Base-by-base conservation (phyloP, 2,888 invertebrate genomes). In the Drosophila pseudotakahashii region DNA sequence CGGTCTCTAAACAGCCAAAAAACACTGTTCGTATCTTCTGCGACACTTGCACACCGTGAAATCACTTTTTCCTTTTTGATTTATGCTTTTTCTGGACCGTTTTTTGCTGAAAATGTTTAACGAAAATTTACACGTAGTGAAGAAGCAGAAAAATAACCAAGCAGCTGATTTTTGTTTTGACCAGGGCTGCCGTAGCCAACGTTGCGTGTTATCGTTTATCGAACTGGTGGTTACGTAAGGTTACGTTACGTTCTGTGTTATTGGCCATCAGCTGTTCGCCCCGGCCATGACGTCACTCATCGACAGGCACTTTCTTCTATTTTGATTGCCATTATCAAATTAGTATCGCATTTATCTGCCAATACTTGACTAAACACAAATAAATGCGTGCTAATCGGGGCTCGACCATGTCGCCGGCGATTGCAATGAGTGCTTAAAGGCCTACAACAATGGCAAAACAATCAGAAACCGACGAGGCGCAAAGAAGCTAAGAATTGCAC, bases 131-230 rank as follows among this genome's bases (percentile, higher is more conserved):
- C 62, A 66, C 68, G 63, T 45, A 61, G 59, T 55, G 41, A 81
- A 82, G 80, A 84, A 84, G 79, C 75, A 87, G 81, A 83, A 34
- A 72, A 55, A 70, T 62, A 53, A 32, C 36, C 36, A 41, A 66
- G 53, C 83, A 84, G 83, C 83, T 84, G 83, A 70, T 86, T 80
- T 83, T 84, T 84, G 83, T 84, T 84, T 84, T 73, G 47, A 70
- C 52, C 41, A 59, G 59, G 57, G 59, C 14, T 59, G 6, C 19
- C n/a, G 14, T 7, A 26, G 13, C 7, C 1, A 14, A 6, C 1
- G 19, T 19, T 19, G 19, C 19, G 19, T 19, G 19, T 19, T 2
- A 2, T 2, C n/a, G n/a, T n/a, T n/a, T n/a, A n/a, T n/a, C n/a
- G n/a, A n/a, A n/a, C n/a, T n/a, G n/a, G n/a, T n/a, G n/a, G n/a